Evolutionary conservation across 2,797 vertebrate genomes (phyloP), one percentile per base, ranked within the genome.

Genomic region (Momotus momota): DNA sequence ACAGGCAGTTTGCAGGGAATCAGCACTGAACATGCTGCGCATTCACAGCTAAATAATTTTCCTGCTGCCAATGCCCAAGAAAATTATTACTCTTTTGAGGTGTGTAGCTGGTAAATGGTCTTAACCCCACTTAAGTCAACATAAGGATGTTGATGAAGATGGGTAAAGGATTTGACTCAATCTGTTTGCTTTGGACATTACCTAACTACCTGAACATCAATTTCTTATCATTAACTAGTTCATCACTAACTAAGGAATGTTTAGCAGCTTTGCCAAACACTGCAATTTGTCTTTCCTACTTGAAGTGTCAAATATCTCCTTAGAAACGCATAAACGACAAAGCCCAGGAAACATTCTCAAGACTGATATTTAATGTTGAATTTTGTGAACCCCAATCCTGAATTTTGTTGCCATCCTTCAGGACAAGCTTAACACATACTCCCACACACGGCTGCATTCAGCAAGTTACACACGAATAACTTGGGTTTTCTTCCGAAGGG

Each of bases 281-380:
- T 48, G 77, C 43, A 72, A 75, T 91, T 74, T 86, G 26, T 77
- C 85, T 77, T 75, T 62, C 89, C 65, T 48, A 38, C 31, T 58
- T 38, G 23, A 66, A 86, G 38, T 33, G 57, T 51, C 93, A 79
- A 87, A 80, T 45, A 74, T 89, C 90, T 82, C 35, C 74, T 81
- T 41, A 67, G 54, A 33, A 23, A 61, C 14, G 33, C 46, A 35
- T 9, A 31, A 91, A 51, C 29, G 54, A 58, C 25, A 61, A 89
- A 87, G 51, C 15, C 31, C 83, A 66, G 48, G 64, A 29, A 85
- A 33, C 31, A 2, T 48, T 33, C 52, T 78, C 78, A 69, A 73
- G 66, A 72, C 40, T 80, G 69, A 19, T 84, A 89, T 82, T 89
- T 91, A 92, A 54, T 9, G 23, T 2, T 46, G 58, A 43, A 31